Conservation (phyloP, 2,888 invertebrate species). For the Exephanes ischioxanthus region DNA sequence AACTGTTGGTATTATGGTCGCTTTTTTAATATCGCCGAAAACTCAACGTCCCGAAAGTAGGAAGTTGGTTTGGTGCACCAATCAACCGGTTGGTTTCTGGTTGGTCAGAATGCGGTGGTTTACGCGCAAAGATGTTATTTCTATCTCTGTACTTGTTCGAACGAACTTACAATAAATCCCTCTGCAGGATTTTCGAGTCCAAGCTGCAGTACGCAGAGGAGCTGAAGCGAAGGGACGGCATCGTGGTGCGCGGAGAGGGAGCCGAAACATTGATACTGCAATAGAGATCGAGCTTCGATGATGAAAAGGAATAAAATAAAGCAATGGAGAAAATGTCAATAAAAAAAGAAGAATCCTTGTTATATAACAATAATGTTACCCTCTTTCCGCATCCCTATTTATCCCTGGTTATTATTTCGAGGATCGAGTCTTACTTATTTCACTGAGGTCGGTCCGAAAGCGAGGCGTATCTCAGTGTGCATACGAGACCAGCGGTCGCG, state of each 20-base stretch:
- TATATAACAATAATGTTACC: too few relatives aligned
- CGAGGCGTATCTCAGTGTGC: slow-evolving; percentile 25
- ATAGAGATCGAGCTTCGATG: slow-evolving; percentile 57
- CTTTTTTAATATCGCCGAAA: too few relatives aligned
- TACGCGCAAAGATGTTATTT: not conserved
- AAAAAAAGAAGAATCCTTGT: too few relatives aligned
- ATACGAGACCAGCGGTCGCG: slow-evolving; percentile 47
- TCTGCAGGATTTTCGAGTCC: slow-evolving; percentile 85
- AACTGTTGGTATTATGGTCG: too few relatives aligned
- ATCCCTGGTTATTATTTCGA: too few relatives aligned
- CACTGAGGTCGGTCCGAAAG: slow-evolving; percentile 12
- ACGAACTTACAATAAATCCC: not conserved
- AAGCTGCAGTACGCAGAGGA: slow-evolving; percentile 87
- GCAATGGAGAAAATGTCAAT: too few relatives aligned
- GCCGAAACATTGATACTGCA: slow-evolving; percentile 88
- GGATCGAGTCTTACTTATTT: slow-evolving; percentile 4
- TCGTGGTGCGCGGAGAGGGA: slow-evolving; percentile 88
- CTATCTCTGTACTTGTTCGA: not conserved
- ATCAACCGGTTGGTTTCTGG: too few relatives aligned
- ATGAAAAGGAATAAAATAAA: too few relatives aligned
- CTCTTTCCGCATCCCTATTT: too few relatives aligned
- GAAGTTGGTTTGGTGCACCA: too few relatives aligned
- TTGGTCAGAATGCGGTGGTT: not conserved
- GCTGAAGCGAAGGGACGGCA: slow-evolving; percentile 86
- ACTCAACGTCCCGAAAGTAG: too few relatives aligned